Base-by-base conservation (phyloP, 2,888 invertebrate species). In the Myopa testacea region DNA sequence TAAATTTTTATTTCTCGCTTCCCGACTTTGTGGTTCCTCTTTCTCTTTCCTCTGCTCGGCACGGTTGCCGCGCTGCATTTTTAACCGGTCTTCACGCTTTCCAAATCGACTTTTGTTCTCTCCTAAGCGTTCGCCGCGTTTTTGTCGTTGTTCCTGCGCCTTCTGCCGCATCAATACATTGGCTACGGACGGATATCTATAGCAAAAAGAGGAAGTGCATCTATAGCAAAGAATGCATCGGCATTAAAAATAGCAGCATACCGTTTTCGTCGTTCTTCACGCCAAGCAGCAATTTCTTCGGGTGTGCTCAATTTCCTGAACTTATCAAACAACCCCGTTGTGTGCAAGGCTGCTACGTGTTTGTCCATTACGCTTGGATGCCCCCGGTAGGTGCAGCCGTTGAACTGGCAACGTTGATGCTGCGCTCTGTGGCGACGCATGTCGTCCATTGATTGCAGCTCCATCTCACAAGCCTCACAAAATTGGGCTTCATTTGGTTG, bases 261-360 rank as follows among this genome's bases (percentile, higher is more conserved):
- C 84, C 92, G 93, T 89, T 91, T 94, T 87, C 93, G 94, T 71
- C 98, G 91, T 84, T 97, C 96, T 73, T 92, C 92, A 81, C 93
- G 92, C 97, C 97, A 98, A 87, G 94, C 95, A 52, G 93, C 90
- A 78, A 97, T 93, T 81, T 96, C 96, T 87, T 96, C 96, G 0
- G 94, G 93, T 6, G 94, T 93, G 80, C 93, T 92, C 7, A 94
- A 85, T 82, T 93, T 93, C 82, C 93, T 92, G 79, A 97, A 94
- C 88, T 93, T 93, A 75, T 94, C 92, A 84, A 94, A 97, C 26
- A 97, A 88, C 0, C 96, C 97, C n/a, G 94, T 93, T 7, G 92
- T 91, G 88, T 98, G 97, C 89, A 96, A 95, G 91, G 94, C 93
- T 87, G 92, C 91, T 82, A 95, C 92, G 86, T 98, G 98, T 82